Evolutionary conservation across 2,797 vertebrate genomes (phyloP).

Genomic region (Miichthys miiuy): DNA sequence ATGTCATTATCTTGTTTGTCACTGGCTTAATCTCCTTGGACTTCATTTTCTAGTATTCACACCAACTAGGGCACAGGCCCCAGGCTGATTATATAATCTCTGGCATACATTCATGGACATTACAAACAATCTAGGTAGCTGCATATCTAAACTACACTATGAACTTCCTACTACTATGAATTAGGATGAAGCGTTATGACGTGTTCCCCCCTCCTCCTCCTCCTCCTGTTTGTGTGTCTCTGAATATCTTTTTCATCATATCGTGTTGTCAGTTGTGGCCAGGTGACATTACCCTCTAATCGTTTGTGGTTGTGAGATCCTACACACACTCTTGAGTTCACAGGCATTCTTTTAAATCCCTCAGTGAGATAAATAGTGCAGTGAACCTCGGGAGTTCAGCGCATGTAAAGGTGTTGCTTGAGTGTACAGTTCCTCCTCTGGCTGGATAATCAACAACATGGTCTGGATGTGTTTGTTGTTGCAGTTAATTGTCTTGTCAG

Average conservation of each 20-base stretch:
- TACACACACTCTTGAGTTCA: constrained; percentile 3
- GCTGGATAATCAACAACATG: constrained; percentile 54
- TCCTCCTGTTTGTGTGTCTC: constrained; percentile 4
- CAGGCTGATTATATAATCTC: constrained; percentile 71
- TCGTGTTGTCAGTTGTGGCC: constrained; percentile 47
- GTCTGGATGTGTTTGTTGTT: constrained; percentile 73
- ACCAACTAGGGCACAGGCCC: constrained; percentile 72
- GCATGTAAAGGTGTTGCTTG: constrained; percentile 27
- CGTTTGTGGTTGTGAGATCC: constrained; percentile 49
- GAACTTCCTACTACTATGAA: constrained; percentile 1
- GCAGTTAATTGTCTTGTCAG: constrained; percentile 77
- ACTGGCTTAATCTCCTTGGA: constrained; percentile 62
- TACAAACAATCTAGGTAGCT: constrained; percentile 51
- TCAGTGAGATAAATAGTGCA: constrained; percentile 23
- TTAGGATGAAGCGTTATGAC: background rate
- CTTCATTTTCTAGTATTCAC: constrained; percentile 66
- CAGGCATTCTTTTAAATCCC: constrained; percentile 38
- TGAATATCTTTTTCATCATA: constrained; percentile 13
- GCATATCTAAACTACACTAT: constrained; percentile 19
- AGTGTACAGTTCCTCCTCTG: constrained; percentile 34
- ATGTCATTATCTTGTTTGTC: constrained; percentile 54
- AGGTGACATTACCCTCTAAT: constrained; percentile 39
- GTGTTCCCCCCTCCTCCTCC: background rate
- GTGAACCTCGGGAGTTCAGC: constrained; percentile 13
- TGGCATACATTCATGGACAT: constrained; percentile 68